Evolutionary conservation across 2,888 invertebrate species (phyloP).

Genomic region (Nesidiocoris tenuis): DNA sequence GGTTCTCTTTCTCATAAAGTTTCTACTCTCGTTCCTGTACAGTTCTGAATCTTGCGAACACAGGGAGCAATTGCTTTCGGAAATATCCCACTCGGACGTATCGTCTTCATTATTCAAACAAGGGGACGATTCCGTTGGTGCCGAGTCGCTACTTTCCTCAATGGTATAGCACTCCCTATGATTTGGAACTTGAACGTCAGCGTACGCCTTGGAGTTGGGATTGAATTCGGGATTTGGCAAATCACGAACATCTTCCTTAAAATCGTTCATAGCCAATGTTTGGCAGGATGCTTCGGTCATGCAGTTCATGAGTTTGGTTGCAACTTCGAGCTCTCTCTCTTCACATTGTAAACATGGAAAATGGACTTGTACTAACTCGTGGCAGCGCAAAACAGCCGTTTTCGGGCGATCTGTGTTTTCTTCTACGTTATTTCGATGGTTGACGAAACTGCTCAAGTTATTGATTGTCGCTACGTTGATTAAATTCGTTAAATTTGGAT

Average conservation of each 20-base stretch:
- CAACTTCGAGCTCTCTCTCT: background rate
- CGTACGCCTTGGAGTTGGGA: background rate
- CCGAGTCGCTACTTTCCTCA: background rate
- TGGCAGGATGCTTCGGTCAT: background rate
- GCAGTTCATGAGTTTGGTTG: background rate
- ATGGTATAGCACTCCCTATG: too few relatives aligned
- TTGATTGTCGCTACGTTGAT: background rate
- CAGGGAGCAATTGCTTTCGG: background rate
- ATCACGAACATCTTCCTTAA: background rate
- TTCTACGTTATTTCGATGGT: background rate
- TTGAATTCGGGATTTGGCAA: background rate
- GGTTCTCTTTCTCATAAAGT: slow-evolving; percentile 17
- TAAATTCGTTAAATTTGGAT: background rate
- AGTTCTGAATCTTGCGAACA: background rate
- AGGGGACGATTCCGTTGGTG: background rate
- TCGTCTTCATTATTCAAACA: background rate
- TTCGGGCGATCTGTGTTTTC: background rate
- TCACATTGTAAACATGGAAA: slow-evolving; percentile 23
- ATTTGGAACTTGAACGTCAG: background rate
- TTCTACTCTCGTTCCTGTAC: background rate
- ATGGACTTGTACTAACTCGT: slow-evolving; percentile 18
- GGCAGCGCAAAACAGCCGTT: background rate
- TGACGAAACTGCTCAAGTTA: background rate
- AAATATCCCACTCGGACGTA: slow-evolving; percentile 22
- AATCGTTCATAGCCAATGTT: background rate